Percentiles rank a stretch among this genome's conserved stretches.
These are phyloP conservation scores for Mormyrus hasselquistii DNA, from an alignment of 2,797 vertebrate genomes.

Conservation along the genomic window DNA sequence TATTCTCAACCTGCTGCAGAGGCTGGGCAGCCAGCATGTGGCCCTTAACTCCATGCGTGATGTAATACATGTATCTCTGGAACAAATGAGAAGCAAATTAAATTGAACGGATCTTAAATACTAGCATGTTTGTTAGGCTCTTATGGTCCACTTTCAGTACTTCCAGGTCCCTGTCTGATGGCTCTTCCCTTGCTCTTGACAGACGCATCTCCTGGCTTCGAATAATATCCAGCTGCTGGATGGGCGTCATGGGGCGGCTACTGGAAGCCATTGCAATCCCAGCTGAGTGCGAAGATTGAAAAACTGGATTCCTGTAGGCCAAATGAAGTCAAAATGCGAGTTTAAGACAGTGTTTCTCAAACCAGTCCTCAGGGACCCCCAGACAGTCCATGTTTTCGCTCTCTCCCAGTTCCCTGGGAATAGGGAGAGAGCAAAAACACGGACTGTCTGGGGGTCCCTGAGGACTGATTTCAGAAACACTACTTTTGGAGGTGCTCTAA, in stretches of 20 bases:
- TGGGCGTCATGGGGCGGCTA: constrained; percentile 66
- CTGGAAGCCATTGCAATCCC: constrained; percentile 16
- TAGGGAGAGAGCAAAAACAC: neutral
- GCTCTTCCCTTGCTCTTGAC: constrained; percentile 43
- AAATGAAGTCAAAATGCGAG: neutral
- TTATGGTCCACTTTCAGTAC: constrained; percentile 42
- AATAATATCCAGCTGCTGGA: constrained; percentile 74
- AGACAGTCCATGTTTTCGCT: neutral
- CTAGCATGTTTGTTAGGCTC: neutral
- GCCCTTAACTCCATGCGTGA: constrained; percentile 59
- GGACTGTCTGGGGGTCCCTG: neutral
- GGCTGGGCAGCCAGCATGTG: constrained; percentile 67
- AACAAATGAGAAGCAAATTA: constrained; percentile 11
- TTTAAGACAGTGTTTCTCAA: neutral
- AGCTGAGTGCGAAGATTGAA: neutral
- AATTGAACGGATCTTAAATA: neutral
- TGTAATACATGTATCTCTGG: constrained; percentile 79
- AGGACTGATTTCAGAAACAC: neutral
- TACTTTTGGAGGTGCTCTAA: neutral
- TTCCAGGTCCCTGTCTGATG: constrained; percentile 67
- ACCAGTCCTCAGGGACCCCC: neutral
- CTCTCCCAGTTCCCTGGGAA: neutral
- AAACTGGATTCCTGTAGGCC: neutral
- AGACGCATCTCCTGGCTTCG: constrained; percentile 57
- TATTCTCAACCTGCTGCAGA: constrained; percentile 57